Evolutionary conservation across 1,140 invertebrate species (phyloP).

Genomic region (Pseudomyrmex dendroicus): DNA sequence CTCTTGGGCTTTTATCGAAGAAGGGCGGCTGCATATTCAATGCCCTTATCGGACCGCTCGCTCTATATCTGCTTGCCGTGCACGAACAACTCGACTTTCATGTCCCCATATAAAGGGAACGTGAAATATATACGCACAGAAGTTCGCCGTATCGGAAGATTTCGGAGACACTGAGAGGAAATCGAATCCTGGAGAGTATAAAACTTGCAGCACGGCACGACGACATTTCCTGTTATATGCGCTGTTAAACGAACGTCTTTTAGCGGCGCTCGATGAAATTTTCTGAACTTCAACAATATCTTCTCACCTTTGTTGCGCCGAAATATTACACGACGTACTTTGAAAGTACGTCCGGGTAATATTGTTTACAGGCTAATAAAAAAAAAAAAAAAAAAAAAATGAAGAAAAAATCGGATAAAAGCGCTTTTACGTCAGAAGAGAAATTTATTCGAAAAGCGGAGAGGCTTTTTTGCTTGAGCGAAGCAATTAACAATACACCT

Average conservation of each 20-base stretch:
- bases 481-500: conserved; percentile 45
- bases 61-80: conserved; percentile 16
- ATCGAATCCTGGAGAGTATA: conserved; percentile 10
- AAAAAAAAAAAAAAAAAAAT: too few relatives aligned
- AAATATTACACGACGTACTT: conserved; percentile 61
- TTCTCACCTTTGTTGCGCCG: conserved; percentile 46
- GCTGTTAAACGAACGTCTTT: conserved; percentile 25
- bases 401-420: not conserved
- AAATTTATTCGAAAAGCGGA: conserved; percentile 33
- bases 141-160: conserved; percentile 6
- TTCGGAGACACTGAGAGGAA: conserved; percentile 21
- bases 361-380: conserved; percentile 10
- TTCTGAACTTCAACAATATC: conserved; percentile 23
- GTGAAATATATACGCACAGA: not conserved
- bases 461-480: not conserved
- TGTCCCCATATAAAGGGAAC: not conserved
- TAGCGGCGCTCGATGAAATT: conserved; percentile 27
- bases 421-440: conserved; percentile 12
- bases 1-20: conserved; percentile 41
- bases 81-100: conserved; percentile 26
- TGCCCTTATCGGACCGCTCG: conserved; percentile 21
- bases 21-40: conserved; percentile 4
- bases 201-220: not conserved
- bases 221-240: conserved; percentile 21
- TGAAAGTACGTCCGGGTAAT: conserved; percentile 33